Percentiles rank a stretch among this genome's conserved stretches.
phyloP scores from a whole-genome alignment of 2,888 invertebrate species.

The Xylocampa areola region DNA sequence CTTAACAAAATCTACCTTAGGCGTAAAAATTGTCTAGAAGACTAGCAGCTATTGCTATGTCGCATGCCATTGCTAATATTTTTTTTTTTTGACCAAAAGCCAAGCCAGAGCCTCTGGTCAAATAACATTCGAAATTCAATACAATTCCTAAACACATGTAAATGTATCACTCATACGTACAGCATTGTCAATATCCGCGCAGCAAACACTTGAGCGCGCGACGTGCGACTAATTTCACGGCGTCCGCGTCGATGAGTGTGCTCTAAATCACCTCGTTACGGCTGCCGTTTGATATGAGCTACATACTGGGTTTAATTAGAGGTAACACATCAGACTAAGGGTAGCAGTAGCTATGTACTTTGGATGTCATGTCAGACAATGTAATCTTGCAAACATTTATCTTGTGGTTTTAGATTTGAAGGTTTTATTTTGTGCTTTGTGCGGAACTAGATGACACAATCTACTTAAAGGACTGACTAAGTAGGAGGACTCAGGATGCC shows the following conservation, averaged over 20 bases:
- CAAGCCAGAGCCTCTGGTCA: no score
- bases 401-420: no score
- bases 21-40: no score
- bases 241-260: constrained; percentile 62
- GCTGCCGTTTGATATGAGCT: constrained; percentile 58
- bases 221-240: constrained; percentile 73
- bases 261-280: constrained; percentile 65
- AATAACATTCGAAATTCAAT: constrained; percentile 17
- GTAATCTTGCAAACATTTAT: background rate
- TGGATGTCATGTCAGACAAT: background rate
- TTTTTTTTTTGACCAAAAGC: no score
- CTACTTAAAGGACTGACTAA: no score
- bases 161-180: constrained; percentile 12
- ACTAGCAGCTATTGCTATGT: no score
- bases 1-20: no score
- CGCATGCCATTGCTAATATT: no score
- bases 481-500: no score
- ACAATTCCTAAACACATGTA: constrained; percentile 18
- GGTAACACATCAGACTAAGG: constrained; percentile 15
- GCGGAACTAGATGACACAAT: no score
- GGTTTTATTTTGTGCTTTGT: no score
- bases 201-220: constrained; percentile 31
- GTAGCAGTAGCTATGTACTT: constrained; percentile 1
- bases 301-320: constrained; percentile 49
- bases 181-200: constrained; percentile 42